Base-by-base conservation (phyloP, 2,888 invertebrate genomes). In the Eutolmus rufibarbis region DNA sequence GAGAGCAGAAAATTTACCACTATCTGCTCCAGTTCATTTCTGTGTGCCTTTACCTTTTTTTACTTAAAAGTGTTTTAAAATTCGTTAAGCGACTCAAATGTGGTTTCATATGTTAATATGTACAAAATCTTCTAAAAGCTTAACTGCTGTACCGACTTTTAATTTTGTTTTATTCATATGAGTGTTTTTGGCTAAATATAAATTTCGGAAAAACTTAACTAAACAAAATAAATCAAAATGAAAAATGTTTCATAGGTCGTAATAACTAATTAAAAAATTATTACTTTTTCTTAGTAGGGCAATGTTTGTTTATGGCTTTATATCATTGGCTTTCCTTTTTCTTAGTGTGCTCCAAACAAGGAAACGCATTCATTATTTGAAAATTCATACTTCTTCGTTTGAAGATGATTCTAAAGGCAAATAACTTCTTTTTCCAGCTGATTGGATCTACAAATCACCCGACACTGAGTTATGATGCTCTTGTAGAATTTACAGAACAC, bases 401-500 rank as follows among this genome's bases (percentile, higher is more conserved):
- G n/a, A 51, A n/a, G 51, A 7, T n/a, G 1, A n/a, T n/a, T 51
- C 14, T 51, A n/a, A 51, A 51, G 5, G 5, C 51, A 51, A 66
- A 66, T 23, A 28, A 66, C 9, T 8, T 57, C 7, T 51, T 19
- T 23, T 86, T 87, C 8, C 66, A 90, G 90, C 88, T 89, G 31
- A 90, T 90, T 81, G 90, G 90, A 34, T 66, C 88, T 31, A 78
- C 89, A 89, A 90, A 79, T 89, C 91, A 89, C 2, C 92, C 92
- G 1, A 91, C 95, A 89, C 94, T 98, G 19, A 95, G 96, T 0
- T 98, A 98, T 91, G 98, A 98, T 92, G 95, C 96, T 5, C 94
- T 98, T n/a, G 98, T 98, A 5, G 97, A 97, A 89, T 94, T 99
- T 87, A 98, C 99, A 91, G 99, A 99, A 90, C 98, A 98, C 92